Conservation (phyloP, 2,797 vertebrate species). For the Leptatherina wallacei region DNA sequence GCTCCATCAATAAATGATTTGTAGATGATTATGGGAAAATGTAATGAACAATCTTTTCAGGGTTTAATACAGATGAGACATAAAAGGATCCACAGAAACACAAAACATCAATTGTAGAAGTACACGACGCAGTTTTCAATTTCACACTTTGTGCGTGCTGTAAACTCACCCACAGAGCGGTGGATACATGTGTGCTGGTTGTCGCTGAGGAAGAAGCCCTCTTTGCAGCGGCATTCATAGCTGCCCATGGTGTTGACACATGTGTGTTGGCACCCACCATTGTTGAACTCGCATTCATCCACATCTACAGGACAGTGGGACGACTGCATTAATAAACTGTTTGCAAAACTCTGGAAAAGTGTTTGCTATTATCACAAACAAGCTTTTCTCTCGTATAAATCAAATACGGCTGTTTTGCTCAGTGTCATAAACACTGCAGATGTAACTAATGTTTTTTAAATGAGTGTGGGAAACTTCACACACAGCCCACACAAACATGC, state of each 20-base stretch:
- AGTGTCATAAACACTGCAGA: slow-evolving; percentile 22
- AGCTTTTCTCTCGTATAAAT: slow-evolving; percentile 19
- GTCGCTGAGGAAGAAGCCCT: slow-evolving; percentile 97
- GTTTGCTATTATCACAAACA: slow-evolving; percentile 20
- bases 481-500: slow-evolving; percentile 41
- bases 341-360: slow-evolving; percentile 30
- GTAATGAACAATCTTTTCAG: slow-evolving; percentile 60
- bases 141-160: slow-evolving; percentile 3
- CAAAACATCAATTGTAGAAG: background rate
- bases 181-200: slow-evolving; percentile 99
- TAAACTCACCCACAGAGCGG: slow-evolving; percentile 91
- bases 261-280: slow-evolving; percentile 95
- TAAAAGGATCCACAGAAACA: slow-evolving; percentile 29
- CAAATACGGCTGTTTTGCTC: slow-evolving; percentile 18
- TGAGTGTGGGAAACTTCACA: slow-evolving; percentile 38
- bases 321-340: slow-evolving; percentile 20
- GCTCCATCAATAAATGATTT: slow-evolving; percentile 74
- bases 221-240: slow-evolving; percentile 95
- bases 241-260: slow-evolving; percentile 96
- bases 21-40: slow-evolving; percentile 75
- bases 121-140: background rate
- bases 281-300: slow-evolving; percentile 95
- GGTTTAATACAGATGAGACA: slow-evolving; percentile 36
- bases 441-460: slow-evolving; percentile 31
- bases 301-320: slow-evolving; percentile 83